Evolutionary conservation across 2,797 vertebrate genomes (phyloP).

Genomic region (Hydrocynus forskahlii): DNA sequence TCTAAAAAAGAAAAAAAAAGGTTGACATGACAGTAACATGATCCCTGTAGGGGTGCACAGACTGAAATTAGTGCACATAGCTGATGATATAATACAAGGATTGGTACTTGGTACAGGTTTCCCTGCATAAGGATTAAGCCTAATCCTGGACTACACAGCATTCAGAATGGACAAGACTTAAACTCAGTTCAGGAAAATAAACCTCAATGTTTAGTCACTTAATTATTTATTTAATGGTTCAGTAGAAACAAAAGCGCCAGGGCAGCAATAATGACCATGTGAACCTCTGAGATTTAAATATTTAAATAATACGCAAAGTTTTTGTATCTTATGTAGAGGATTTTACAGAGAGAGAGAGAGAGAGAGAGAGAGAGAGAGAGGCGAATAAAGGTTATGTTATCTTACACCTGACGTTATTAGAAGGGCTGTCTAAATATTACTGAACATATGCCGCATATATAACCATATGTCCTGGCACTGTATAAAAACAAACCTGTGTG

Average conservation of each 20-base stretch:
- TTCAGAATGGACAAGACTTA: too few relatives aligned
- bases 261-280: conserved; percentile 11
- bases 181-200: too few relatives aligned
- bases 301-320: not conserved
- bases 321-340: not conserved
- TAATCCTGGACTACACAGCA: too few relatives aligned
- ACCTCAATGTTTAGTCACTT: not conserved
- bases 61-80: conserved; percentile 1
- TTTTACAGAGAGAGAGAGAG: not conserved
- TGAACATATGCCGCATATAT: not conserved
- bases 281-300: not conserved
- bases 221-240: not conserved
- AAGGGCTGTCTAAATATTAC: not conserved
- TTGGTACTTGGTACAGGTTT: too few relatives aligned
- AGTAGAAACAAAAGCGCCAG: conserved; percentile 4
- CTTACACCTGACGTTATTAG: not conserved
- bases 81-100: conserved; percentile 11
- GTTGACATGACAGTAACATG: not conserved
- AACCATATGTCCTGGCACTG: not conserved
- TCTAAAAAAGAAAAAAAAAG: not conserved
- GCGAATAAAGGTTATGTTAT: too few relatives aligned
- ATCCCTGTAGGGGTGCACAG: not conserved
- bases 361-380: not conserved
- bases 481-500: not conserved
- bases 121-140: too few relatives aligned